Evolutionary conservation across 2,113 vertebrate genomes (phyloP).

Genomic region (Galbula dea): DNA sequence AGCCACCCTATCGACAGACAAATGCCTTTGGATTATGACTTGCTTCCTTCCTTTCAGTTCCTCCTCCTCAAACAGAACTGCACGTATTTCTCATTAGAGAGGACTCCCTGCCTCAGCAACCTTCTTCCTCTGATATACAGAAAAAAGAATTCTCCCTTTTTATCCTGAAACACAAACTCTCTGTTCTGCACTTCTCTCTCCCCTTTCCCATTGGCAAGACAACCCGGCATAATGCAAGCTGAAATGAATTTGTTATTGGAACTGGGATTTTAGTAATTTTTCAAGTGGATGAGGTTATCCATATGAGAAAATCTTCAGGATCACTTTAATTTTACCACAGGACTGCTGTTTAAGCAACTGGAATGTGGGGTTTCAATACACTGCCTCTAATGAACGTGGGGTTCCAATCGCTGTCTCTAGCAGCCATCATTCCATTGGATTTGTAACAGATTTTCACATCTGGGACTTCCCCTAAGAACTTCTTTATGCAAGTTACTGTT

Average conservation of each 20-base stretch:
- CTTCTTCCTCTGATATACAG: background rate
- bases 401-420: background rate
- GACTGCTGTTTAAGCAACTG: background rate
- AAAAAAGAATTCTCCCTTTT: background rate
- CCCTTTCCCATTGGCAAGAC: background rate
- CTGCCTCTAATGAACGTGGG: background rate
- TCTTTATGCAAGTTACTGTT: background rate
- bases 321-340: background rate
- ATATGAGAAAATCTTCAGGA: background rate
- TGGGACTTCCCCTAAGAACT: background rate
- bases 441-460: background rate
- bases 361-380: background rate
- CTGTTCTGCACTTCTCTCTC: background rate
- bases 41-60: constrained; percentile 50
- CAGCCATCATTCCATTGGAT: background rate
- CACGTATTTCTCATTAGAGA: constrained; percentile 15
- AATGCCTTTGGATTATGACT: constrained; percentile 27
- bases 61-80: background rate
- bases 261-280: background rate
- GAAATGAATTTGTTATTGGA: background rate
- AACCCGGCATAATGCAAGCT: background rate
- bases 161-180: background rate
- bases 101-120: background rate
- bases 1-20: background rate
- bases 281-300: background rate